Conservation (phyloP, 2,113 vertebrate species). For the Chlamydotis undulata region DNA sequence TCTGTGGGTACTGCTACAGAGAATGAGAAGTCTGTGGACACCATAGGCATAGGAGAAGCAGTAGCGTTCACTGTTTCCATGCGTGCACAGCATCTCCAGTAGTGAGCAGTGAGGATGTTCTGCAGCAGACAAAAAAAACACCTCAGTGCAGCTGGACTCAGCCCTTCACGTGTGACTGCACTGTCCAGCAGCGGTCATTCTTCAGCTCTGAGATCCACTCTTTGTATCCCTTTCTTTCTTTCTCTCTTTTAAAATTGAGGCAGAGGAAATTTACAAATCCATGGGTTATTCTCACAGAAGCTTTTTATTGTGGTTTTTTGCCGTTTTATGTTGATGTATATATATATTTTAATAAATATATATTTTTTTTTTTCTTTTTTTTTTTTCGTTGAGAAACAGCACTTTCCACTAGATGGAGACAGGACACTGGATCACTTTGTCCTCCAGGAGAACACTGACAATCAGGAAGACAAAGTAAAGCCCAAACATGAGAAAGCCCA, state of each 20-base stretch:
- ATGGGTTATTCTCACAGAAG: not conserved
- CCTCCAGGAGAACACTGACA: constrained; percentile 92
- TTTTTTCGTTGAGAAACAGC: not conserved
- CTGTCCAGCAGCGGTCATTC: not conserved
- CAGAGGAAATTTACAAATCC: constrained; percentile 2
- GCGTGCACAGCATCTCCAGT: not conserved
- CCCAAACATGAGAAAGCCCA: constrained; percentile 93
- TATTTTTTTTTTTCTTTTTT: not conserved
- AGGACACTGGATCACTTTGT: constrained; percentile 87
- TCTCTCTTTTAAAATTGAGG: not conserved
- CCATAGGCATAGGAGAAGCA: not conserved
- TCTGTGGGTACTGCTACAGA: constrained; percentile 15
- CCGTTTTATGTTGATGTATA: not conserved
- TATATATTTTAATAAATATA: not conserved
- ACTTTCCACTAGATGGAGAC: constrained; percentile 82
- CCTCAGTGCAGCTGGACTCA: not conserved
- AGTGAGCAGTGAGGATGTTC: constrained; percentile 22
- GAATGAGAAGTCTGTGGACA: not conserved
- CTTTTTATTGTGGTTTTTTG: not conserved
- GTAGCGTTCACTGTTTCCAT: not conserved
- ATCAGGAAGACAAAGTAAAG: constrained; percentile 94
- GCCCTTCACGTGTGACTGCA: not conserved
- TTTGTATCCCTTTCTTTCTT: not conserved
- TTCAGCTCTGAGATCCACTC: not conserved
- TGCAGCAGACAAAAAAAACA: constrained; percentile 22